A percentile compares a stretch with the other conserved stretches of the same genome.
phyloP scores from a whole-genome alignment of 2,888 invertebrate species.

The Alloscopus bannaensis region DNA sequence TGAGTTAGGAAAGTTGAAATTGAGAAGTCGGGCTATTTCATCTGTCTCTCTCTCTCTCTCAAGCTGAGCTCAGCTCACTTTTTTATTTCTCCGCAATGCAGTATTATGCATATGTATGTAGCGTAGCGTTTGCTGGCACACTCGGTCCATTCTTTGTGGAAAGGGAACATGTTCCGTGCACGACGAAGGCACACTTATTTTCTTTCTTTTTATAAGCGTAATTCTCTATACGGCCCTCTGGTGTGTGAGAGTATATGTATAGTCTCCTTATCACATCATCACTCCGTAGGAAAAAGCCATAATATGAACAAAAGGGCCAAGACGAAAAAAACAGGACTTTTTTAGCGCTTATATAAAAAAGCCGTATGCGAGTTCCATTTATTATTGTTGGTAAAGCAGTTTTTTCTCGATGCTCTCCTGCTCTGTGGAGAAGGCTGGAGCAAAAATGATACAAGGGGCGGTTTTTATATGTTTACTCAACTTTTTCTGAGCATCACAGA shows the following conservation, averaged over 20 bases:
- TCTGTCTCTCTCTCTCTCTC: background rate
- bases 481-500: too few species aligned
- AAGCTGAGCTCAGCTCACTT: slow-evolving; percentile 25
- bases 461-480: too few species aligned
- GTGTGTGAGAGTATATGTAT: slow-evolving; percentile 1
- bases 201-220: background rate
- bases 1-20: slow-evolving; percentile 12
- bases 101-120: slow-evolving; percentile 63
- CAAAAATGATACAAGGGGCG: too few species aligned
- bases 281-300: background rate
- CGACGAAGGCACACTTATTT: background rate
- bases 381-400: background rate
- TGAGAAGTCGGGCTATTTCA: background rate
- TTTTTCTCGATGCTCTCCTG: background rate
- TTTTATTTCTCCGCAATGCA: slow-evolving; percentile 66
- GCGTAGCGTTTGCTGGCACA: slow-evolving; percentile 20
- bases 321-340: background rate
- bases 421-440: background rate
- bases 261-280: background rate
- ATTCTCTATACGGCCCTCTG: background rate
- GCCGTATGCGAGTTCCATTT: too few species aligned
- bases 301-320: slow-evolving; percentile 1
- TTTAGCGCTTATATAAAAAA: background rate
- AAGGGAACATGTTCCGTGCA: too few species aligned
- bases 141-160: slow-evolving; percentile 10